These are phyloP conservation scores for Neoarius graeffei DNA, from an alignment of 2,113 vertebrate species.

Conservation along the genomic window DNA sequence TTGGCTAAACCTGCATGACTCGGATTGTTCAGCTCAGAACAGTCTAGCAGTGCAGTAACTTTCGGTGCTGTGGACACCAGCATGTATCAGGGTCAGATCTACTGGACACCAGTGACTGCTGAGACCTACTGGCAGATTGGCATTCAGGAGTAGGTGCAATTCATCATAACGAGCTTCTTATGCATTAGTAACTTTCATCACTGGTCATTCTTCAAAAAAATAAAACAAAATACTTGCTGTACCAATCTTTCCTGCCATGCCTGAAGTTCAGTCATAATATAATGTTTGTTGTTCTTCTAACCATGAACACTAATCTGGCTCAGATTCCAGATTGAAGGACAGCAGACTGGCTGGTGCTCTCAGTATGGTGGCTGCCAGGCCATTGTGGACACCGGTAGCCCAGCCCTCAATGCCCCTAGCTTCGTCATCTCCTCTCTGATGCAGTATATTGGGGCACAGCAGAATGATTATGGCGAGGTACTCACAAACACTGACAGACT, in stretches of 20 bases:
- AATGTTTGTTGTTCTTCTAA: background rate
- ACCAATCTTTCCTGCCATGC: background rate
- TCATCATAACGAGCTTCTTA: background rate
- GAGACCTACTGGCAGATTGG: constrained; percentile 66
- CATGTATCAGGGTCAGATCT: constrained; percentile 59
- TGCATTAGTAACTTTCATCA: background rate
- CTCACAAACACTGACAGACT: background rate
- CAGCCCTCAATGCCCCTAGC: constrained; percentile 62
- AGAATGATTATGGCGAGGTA: constrained; percentile 24
- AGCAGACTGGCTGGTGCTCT: constrained; percentile 61
- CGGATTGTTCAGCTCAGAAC: constrained; percentile 24
- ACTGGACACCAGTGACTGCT: constrained; percentile 64
- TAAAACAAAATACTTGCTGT: background rate
- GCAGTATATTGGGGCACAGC: constrained; percentile 66
- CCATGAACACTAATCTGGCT: background rate
- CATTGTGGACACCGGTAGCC: constrained; percentile 71
- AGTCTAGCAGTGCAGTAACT: constrained; percentile 62
- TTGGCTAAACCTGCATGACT: background rate
- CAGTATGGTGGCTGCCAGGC: constrained; percentile 65
- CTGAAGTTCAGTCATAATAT: background rate
- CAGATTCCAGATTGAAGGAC: constrained; percentile 66
- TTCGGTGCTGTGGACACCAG: constrained; percentile 59
- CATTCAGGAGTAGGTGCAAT: constrained; percentile 57
- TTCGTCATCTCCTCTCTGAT: constrained; percentile 55
- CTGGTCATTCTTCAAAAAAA: background rate